Conservation (phyloP, 2,797 vertebrate species). For the Tadarida brasiliensis region DNA sequence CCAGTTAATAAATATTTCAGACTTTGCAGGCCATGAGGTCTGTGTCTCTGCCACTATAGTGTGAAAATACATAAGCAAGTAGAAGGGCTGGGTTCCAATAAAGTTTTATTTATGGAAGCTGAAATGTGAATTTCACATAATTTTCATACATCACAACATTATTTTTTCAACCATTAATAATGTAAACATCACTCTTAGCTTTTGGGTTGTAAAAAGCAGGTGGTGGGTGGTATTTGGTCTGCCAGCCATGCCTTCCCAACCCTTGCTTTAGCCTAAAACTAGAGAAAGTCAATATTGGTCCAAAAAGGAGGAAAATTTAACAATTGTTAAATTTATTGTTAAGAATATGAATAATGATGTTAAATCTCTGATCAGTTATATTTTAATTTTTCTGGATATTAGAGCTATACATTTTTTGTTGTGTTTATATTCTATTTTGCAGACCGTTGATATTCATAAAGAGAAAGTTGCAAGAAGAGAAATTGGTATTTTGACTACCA, state of each 20-base stretch:
- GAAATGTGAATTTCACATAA: constrained; percentile 11
- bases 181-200: not conserved
- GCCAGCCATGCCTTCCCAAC: not conserved
- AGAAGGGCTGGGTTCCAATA: not conserved
- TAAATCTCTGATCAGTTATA: constrained; percentile 49
- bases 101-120: constrained; percentile 3
- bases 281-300: constrained; percentile 24
- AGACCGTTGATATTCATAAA: constrained; percentile 99
- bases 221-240: not conserved
- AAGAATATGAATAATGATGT: constrained; percentile 19
- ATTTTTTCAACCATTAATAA: constrained; percentile 39
- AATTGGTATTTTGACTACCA: constrained; percentile 99
- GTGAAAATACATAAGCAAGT: constrained; percentile 10
- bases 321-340: not conserved
- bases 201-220: not conserved
- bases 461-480: constrained; percentile 99
- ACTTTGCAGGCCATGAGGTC: not conserved
- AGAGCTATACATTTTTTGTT: constrained; percentile 69
- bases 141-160: constrained; percentile 6
- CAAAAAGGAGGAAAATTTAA: constrained; percentile 48
- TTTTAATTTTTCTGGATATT: constrained; percentile 53
- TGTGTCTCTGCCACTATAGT: not conserved
- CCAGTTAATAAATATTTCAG: constrained; percentile 23
- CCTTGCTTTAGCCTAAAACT: constrained; percentile 50
- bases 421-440: constrained; percentile 82